Percentiles rank a stretch among this genome's conserved stretches.
Conservation (phyloP, 2,797 vertebrate genomes). For the Sebastiscus albofasciatus region DNA sequence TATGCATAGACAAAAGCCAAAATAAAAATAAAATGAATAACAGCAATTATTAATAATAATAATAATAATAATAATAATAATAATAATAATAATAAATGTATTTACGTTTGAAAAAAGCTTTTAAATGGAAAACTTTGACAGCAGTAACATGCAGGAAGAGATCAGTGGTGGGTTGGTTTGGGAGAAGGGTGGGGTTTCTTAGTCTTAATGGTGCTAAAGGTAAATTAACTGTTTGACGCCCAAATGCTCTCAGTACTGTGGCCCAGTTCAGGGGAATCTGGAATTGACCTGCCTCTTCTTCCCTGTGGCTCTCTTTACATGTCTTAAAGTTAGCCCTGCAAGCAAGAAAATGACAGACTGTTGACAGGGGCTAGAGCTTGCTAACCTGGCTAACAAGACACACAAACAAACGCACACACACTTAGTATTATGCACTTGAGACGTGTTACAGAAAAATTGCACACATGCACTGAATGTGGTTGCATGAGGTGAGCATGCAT, state of each 20-base stretch:
- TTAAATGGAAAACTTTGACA: constrained; percentile 90
- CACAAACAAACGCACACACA: constrained; percentile 65
- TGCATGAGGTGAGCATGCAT: constrained; percentile 52
- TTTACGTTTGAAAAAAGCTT: constrained; percentile 87
- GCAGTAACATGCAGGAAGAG: constrained; percentile 93
- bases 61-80: constrained; percentile 64
- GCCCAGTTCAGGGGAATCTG: constrained; percentile 96
- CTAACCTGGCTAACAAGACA: constrained; percentile 87
- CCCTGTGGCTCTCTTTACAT: constrained; percentile 98
- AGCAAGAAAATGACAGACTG: constrained; percentile 98
- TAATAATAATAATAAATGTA: constrained; percentile 65
- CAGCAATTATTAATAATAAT: constrained; percentile 73
- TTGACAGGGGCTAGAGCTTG: constrained; percentile 90
- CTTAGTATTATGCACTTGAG: constrained; percentile 48
- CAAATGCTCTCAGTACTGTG: constrained; percentile 84
- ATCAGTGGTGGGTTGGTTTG: constrained; percentile 82
- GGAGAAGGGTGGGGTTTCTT: constrained; percentile 85
- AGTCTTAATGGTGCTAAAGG: constrained; percentile 92
- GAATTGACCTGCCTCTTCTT: constrained; percentile 98
- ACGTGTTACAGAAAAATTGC: constrained; percentile 35
- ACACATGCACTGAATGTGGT: constrained; percentile 48
- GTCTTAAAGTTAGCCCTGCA: constrained; percentile 99
- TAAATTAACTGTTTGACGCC: constrained; percentile 90
- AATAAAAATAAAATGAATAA: constrained; percentile 76
- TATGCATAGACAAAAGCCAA: constrained; percentile 93